phyloP scores from a whole-genome alignment of 2,888 invertebrate genomes.

The Hecatera dysodea region DNA sequence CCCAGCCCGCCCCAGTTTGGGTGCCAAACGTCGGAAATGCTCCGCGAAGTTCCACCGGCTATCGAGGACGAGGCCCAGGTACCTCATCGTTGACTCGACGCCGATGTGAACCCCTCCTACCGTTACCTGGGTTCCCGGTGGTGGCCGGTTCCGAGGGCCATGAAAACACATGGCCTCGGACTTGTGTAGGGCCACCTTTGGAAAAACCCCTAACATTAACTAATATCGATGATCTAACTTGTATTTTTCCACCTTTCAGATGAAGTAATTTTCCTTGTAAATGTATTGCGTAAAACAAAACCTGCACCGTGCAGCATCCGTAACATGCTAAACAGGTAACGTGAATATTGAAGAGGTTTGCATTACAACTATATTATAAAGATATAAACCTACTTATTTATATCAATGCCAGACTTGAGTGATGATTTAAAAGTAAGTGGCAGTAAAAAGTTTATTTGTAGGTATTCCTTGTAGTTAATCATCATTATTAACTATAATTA shows the following conservation, averaged over 20 bases:
- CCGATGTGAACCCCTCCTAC: too few relatives aligned
- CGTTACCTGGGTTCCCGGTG: too few relatives aligned
- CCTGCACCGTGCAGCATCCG: conserved; percentile 15
- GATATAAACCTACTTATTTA: conserved; percentile 17
- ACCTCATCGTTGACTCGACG: too few relatives aligned
- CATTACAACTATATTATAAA: background rate
- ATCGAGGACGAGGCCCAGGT: too few relatives aligned
- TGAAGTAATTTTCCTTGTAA: conserved; percentile 20
- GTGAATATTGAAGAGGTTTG: conserved; percentile 38
- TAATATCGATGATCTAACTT: conserved; percentile 19
- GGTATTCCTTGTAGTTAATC: background rate
- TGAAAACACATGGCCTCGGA: too few relatives aligned
- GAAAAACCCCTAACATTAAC: conserved; percentile 1
- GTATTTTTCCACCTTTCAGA: conserved; percentile 5
- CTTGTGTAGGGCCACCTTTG: too few relatives aligned
- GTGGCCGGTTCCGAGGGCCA: too few relatives aligned
- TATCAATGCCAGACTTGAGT: conserved; percentile 19
- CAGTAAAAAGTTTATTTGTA: background rate
- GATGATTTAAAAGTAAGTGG: conserved; percentile 6
- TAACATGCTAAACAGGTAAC: conserved; percentile 37
- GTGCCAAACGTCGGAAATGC: too few relatives aligned
- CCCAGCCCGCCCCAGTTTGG: too few relatives aligned
- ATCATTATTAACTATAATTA: background rate
- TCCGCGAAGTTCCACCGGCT: too few relatives aligned
- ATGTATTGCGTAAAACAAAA: conserved; percentile 7